Conservation (phyloP, 2,888 invertebrate species). For the Drosophila anceps region DNA sequence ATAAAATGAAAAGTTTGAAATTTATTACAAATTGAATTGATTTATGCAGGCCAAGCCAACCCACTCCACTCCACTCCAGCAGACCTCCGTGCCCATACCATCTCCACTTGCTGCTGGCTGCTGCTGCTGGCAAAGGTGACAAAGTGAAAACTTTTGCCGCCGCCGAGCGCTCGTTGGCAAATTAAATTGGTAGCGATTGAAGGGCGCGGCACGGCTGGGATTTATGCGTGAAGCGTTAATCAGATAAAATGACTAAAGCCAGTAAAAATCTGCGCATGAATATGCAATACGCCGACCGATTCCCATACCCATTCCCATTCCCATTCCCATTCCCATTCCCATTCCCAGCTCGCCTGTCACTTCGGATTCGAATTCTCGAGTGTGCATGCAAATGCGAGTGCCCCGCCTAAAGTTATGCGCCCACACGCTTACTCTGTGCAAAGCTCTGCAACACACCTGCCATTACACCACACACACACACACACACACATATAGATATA, state of each 20-base stretch:
- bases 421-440: constrained; percentile 51
- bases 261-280: constrained; percentile 41
- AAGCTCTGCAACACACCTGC: constrained; percentile 21
- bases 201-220: constrained; percentile 27
- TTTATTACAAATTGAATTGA: constrained; percentile 80
- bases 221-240: constrained; percentile 64
- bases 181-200: constrained; percentile 66
- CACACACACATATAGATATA: background rate
- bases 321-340: background rate
- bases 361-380: background rate
- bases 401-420: constrained; percentile 62
- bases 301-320: background rate
- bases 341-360: background rate
- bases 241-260: constrained; percentile 65
- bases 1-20: constrained; percentile 81
- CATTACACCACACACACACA: constrained; percentile 20
- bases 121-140: constrained; percentile 61
- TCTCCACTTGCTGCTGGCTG: constrained; percentile 15
- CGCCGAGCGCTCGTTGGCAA: constrained; percentile 51
- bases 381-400: constrained; percentile 24
- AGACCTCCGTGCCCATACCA: constrained; percentile 4
- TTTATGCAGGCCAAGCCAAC: constrained; percentile 60
- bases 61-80: constrained; percentile 8
- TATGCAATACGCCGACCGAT: constrained; percentile 33
- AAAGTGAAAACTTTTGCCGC: constrained; percentile 72